These are phyloP conservation scores for Cloeon dipterum DNA, from an alignment of 2,888 invertebrate genomes.

Conservation along the genomic window DNA sequence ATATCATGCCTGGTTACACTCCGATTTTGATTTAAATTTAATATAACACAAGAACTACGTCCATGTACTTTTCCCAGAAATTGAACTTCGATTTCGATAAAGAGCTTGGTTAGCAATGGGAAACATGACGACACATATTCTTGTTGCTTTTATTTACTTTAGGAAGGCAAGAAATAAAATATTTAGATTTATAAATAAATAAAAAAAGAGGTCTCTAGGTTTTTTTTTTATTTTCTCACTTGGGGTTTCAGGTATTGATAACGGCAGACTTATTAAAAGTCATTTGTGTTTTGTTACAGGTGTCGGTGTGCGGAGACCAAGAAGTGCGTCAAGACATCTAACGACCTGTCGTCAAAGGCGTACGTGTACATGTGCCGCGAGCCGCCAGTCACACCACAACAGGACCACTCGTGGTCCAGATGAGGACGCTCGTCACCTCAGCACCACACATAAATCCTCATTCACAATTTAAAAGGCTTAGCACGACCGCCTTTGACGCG, in stretches of 20 bases:
- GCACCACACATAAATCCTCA: not conserved
- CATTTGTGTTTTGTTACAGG: too few relatives aligned
- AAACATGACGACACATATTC: not conserved
- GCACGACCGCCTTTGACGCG: not conserved
- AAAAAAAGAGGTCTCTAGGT: not conserved
- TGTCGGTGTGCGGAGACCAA: constrained; percentile 24
- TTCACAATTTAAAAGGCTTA: not conserved
- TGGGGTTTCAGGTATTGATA: constrained; percentile 5
- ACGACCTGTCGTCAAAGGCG: constrained; percentile 30
- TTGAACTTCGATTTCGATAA: too few relatives aligned
- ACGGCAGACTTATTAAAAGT: too few relatives aligned
- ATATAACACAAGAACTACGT: too few relatives aligned
- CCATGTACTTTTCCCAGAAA: too few relatives aligned
- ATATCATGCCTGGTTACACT: too few relatives aligned
- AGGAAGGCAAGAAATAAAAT: not conserved
- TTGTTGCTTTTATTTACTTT: not conserved
- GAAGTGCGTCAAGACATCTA: constrained; percentile 25
- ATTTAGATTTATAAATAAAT: too few relatives aligned
- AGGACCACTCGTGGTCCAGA: not conserved
- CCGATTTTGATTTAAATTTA: too few relatives aligned
- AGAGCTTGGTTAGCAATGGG: too few relatives aligned
- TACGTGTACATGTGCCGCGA: constrained; percentile 30
- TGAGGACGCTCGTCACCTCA: not conserved
- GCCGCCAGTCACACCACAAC: constrained; percentile 1
- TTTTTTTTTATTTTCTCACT: not conserved